Evolutionary conservation across 2,888 invertebrate species (phyloP).

Genomic region (Ophion slaviceki): DNA sequence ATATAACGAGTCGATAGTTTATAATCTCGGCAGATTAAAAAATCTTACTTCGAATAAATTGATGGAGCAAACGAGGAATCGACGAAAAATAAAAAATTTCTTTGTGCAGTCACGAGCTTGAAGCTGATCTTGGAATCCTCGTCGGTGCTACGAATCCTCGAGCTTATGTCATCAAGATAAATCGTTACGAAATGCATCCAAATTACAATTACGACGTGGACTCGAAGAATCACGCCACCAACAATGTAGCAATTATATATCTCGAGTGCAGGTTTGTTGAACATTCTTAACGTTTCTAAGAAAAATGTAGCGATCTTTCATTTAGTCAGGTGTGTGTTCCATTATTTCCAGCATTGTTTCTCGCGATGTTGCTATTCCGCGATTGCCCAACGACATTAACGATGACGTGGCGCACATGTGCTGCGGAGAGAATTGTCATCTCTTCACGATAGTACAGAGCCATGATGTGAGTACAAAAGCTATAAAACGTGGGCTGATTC

Average conservation of each 20-base stretch:
- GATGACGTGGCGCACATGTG: slow-evolving; percentile 72
- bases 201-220: slow-evolving; percentile 67
- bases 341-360: slow-evolving; percentile 65
- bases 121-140: slow-evolving; percentile 68
- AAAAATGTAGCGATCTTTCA: not conserved
- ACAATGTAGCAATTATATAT: slow-evolving; percentile 72
- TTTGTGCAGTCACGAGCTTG: slow-evolving; percentile 65
- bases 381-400: slow-evolving; percentile 64
- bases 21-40: not conserved
- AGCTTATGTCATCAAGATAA: slow-evolving; percentile 70
- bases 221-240: slow-evolving; percentile 55
- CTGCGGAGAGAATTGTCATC: slow-evolving; percentile 68
- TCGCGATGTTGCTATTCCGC: slow-evolving; percentile 58
- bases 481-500: not conserved
- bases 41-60: not conserved
- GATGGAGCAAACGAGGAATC: not conserved
- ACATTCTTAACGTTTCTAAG: not conserved
- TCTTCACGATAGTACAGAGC: slow-evolving; percentile 68
- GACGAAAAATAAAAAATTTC: slow-evolving; percentile 25
- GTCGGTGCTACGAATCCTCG: slow-evolving; percentile 65
- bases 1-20: not conserved
- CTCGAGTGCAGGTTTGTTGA: slow-evolving; percentile 70
- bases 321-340: not conserved
- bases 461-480: slow-evolving; percentile 55
- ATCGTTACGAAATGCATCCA: slow-evolving; percentile 71